A percentile compares a stretch with the other conserved stretches of the same genome.
Conservation (phyloP, 2,888 invertebrate species). For the Andrena minutula region DNA sequence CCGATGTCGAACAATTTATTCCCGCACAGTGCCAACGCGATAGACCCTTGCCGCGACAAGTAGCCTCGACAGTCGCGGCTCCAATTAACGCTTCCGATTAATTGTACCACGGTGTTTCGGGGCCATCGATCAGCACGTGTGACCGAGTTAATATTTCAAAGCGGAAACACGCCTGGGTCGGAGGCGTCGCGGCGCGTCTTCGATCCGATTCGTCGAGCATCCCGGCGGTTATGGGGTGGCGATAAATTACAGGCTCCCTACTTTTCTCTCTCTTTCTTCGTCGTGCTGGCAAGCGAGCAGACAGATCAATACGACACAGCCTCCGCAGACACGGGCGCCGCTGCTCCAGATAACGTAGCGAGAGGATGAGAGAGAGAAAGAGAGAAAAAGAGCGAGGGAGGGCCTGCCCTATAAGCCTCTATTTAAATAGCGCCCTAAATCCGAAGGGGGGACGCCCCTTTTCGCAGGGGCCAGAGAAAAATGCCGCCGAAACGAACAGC, state of each 20-base stretch:
- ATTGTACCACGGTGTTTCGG: slow-evolving; percentile 8
- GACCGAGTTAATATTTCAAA: slow-evolving; percentile 34
- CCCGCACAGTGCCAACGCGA: not conserved
- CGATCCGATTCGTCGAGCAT: slow-evolving; percentile 47
- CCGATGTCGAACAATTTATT: not conserved
- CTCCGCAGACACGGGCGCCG: slow-evolving; percentile 74
- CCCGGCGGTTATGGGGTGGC: slow-evolving; percentile 54
- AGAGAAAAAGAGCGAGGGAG: slow-evolving; percentile 7
- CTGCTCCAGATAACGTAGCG: slow-evolving; percentile 80
- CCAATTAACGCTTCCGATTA: slow-evolving; percentile 11
- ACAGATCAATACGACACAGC: slow-evolving; percentile 83
- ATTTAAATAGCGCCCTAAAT: slow-evolving; percentile 78
- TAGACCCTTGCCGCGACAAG: not conserved
- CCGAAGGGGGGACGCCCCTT: slow-evolving; percentile 37
- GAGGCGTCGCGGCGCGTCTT: slow-evolving; percentile 40
- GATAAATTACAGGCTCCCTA: slow-evolving; percentile 64
- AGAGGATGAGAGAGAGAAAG: not conserved
- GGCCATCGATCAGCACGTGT: slow-evolving; percentile 34
- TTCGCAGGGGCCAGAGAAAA: slow-evolving; percentile 20
- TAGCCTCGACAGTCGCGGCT: slow-evolving; percentile 19
- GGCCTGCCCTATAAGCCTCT: slow-evolving; percentile 79
- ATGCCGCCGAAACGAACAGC: slow-evolving; percentile 39
- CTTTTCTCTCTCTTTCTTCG: slow-evolving; percentile 70
- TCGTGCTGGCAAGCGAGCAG: slow-evolving; percentile 73
- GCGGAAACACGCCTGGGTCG: not conserved